Evolutionary conservation across 2,797 vertebrate species (phyloP), one percentile per base, ranked within the genome.

Genomic region (Bucorvus abyssinicus): DNA sequence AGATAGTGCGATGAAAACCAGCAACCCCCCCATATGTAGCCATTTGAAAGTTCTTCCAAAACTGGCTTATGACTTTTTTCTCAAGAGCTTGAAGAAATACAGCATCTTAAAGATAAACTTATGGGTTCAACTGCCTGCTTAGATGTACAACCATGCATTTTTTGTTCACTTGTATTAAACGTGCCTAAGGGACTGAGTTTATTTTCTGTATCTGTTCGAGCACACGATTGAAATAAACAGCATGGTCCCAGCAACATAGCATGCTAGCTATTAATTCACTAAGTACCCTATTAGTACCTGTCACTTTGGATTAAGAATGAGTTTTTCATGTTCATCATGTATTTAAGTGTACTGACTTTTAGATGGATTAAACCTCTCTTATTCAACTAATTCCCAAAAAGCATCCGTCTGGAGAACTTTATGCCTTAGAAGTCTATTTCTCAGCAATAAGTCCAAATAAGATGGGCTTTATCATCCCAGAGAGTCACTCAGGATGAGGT

Each of bases 401-500:
- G 69, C 87, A 95, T 90, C 79, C 81, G 91, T 91, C 87, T 93
- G 77, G 71, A 96, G 94, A 97, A 96, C 95, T 96, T 96, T 93
- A 89, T 96, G 87, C 94, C 88, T 96, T 88, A 75, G 85, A 95
- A 95, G 53, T 95, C 81, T 92, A 73, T 96, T 95, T 95, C 56
- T 95, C 74, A 55, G 94, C 68, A 92, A 27, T 96, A 94, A 96
- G 81, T 79, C 95, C 76, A 74, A 79, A 95, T 94, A 92, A 97
- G 87, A 94, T 74, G 81, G 52, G 49, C 38, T 96, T 96, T 96
- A 93, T 79, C 80, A 95, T 89, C 94, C 93, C 95, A 85, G 93
- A 92, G 90, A 96, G 95, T 97, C 95, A 93, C 83, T 97, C 95
- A 95, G 93, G 94, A 93, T 97, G 94, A 95, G 85, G 90, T 94